Evolutionary conservation across 2,113 vertebrate genomes (phyloP).

Genomic region (Corapipo altera): DNA sequence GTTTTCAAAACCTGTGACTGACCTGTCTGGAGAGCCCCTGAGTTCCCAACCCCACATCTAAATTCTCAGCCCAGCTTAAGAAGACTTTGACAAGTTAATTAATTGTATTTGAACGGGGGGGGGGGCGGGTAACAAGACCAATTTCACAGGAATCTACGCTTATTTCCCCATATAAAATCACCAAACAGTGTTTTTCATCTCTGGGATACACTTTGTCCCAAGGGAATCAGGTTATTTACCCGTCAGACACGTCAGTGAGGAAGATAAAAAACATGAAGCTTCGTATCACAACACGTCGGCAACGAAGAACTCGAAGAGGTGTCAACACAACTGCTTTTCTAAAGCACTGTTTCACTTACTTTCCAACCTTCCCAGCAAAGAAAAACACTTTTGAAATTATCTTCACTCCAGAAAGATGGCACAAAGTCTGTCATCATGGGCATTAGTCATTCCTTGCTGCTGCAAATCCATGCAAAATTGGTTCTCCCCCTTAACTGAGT

Average conservation of each 20-base stretch:
- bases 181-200: background rate
- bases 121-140: fast-evolving
- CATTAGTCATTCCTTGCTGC: slow-evolving; percentile 17
- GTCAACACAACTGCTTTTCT: background rate
- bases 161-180: background rate
- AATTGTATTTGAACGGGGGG: background rate
- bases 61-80: background rate
- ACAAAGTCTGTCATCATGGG: background rate
- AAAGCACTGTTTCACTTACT: background rate
- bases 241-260: background rate
- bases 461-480: background rate
- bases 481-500: background rate
- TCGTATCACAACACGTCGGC: background rate
- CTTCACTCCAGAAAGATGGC: background rate
- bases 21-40: background rate
- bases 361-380: background rate
- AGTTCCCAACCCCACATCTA: background rate
- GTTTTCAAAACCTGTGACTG: background rate
- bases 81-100: background rate
- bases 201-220: background rate
- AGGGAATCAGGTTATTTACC: background rate
- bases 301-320: background rate
- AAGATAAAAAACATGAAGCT: background rate
- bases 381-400: background rate
- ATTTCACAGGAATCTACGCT: background rate